Evolutionary conservation across 1,140 invertebrate species (phyloP).

Genomic region (Tyrophagus putrescentiae): DNA sequence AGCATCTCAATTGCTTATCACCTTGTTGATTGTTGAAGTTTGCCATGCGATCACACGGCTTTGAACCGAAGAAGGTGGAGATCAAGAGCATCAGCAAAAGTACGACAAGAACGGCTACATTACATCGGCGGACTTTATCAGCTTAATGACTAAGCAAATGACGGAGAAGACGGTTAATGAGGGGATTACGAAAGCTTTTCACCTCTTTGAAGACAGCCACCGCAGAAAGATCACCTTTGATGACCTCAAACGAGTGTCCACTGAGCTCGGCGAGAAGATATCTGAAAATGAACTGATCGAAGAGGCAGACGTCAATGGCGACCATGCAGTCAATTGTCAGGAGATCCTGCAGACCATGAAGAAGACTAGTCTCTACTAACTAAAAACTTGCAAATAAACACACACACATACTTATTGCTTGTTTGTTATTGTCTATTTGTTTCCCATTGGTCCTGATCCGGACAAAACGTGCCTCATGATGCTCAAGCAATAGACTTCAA

Average conservation of each 20-base stretch:
- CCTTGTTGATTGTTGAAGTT: too few relatives aligned
- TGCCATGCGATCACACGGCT: conserved; percentile 75
- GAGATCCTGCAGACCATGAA: conserved; percentile 95
- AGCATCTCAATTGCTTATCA: too few relatives aligned
- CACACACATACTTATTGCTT: too few relatives aligned
- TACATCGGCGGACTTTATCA: conserved; percentile 74
- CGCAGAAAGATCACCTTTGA: conserved; percentile 87
- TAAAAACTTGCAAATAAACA: too few relatives aligned
- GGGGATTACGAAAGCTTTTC: conserved; percentile 91
- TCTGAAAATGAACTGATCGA: conserved; percentile 91
- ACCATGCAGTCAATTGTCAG: conserved; percentile 85
- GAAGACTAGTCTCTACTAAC: conserved; percentile 83
- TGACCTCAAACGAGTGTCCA: conserved; percentile 86
- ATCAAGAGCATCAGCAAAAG: conserved; percentile 80
- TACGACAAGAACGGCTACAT: conserved; percentile 78
- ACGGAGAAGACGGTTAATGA: conserved; percentile 87
- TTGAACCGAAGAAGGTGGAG: conserved; percentile 91
- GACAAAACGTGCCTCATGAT: too few relatives aligned
- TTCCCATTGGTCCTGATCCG: too few relatives aligned
- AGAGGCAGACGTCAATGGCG: conserved; percentile 86
- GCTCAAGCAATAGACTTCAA: too few relatives aligned
- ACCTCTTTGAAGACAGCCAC: conserved; percentile 83
- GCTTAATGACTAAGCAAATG: conserved; percentile 80
- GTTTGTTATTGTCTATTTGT: too few relatives aligned
- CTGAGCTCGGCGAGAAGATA: conserved; percentile 81